Evolutionary conservation across 2,113 vertebrate species (phyloP).

Genomic region (Ceyx margarethae): DNA sequence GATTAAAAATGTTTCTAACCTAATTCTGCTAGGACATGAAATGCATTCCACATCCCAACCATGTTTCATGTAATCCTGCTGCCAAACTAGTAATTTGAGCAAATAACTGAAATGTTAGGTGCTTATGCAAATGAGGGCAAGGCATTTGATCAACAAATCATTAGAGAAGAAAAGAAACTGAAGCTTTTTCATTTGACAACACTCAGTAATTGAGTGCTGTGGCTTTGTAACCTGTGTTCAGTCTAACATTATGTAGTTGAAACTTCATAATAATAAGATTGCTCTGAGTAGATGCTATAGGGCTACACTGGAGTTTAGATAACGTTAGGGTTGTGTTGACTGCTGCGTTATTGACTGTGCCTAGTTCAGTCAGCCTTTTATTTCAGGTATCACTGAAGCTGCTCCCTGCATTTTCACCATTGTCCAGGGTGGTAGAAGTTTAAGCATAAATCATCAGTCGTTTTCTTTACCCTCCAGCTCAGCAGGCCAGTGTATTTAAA

Average conservation of each 20-base stretch:
- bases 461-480: neutral
- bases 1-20: neutral
- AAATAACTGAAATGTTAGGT: neutral
- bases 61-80: neutral
- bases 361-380: neutral
- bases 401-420: neutral
- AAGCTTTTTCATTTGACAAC: neutral
- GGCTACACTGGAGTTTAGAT: neutral
- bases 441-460: neutral
- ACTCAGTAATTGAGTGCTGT: neutral
- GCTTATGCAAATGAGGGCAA: neutral
- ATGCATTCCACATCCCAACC: neutral
- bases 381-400: neutral
- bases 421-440: neutral
- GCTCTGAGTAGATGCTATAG: neutral
- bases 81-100: neutral
- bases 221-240: neutral
- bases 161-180: neutral
- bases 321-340: neutral
- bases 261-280: neutral
- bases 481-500: neutral
- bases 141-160: neutral
- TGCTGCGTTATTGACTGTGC: neutral
- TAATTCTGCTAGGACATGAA: neutral
- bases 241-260: neutral